Conservation (phyloP, 2,888 invertebrate species). For the Chloroclysta siterata region DNA sequence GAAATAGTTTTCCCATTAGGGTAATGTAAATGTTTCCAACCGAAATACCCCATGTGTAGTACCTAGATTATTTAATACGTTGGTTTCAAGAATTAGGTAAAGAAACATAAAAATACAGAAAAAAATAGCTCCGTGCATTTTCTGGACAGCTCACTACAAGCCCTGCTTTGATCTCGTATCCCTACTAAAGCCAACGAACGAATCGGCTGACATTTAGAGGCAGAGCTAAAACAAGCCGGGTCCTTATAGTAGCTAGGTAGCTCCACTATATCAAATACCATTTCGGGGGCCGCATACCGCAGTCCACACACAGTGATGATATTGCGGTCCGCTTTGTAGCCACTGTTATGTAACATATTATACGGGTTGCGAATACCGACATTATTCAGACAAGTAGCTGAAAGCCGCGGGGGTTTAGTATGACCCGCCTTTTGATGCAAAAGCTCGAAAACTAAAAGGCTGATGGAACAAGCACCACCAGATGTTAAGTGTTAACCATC, state of each 20-base stretch:
- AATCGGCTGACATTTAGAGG: background rate
- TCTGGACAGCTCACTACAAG: no score
- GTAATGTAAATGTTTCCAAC: no score
- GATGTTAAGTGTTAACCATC: background rate
- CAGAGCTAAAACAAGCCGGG: background rate
- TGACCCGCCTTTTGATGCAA: background rate
- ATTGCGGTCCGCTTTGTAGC: slow-evolving; percentile 26
- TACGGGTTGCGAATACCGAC: slow-evolving; percentile 14
- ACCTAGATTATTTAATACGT: no score
- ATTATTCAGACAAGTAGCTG: slow-evolving; percentile 2
- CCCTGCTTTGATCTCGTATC: no score
- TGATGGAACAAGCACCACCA: no score
- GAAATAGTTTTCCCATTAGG: no score
- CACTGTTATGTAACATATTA: slow-evolving; percentile 4
- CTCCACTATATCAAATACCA: slow-evolving; percentile 17
- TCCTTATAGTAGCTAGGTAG: background rate
- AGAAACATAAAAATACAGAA: no score
- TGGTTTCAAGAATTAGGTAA: no score
- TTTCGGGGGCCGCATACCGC: slow-evolving; percentile 10
- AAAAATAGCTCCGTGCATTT: no score
- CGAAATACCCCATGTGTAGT: no score
- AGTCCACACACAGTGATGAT: slow-evolving; percentile 14
- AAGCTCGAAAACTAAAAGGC: background rate
- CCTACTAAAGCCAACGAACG: background rate
- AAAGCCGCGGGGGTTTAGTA: background rate